Percentiles rank a stretch among this genome's conserved stretches.
phyloP scores from a whole-genome alignment of 2,797 vertebrate genomes.

The Jordanella pulchra region DNA sequence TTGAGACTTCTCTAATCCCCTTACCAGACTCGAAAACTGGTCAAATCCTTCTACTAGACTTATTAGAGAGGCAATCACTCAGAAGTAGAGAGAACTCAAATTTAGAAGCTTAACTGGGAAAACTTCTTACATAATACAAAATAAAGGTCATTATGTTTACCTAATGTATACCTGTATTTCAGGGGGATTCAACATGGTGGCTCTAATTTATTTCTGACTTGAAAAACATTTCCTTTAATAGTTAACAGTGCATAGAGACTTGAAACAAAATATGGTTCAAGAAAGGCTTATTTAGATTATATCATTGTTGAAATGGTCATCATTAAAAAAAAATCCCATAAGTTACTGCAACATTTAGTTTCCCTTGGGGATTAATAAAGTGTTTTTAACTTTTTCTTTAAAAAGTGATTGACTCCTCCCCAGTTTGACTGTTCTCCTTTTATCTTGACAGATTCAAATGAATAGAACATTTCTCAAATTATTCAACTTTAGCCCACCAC shows the following conservation, averaged over 20 bases:
- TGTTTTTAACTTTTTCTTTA: no score
- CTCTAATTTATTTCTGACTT: background rate
- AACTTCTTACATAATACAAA: background rate
- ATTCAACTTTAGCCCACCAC: slow-evolving; percentile 55
- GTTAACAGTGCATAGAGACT: background rate
- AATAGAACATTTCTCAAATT: slow-evolving; percentile 64
- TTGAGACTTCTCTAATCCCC: background rate
- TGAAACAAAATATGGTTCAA: background rate
- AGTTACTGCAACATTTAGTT: no score
- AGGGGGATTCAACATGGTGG: background rate
- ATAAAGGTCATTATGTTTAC: background rate
- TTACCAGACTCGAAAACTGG: background rate
- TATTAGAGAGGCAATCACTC: no score
- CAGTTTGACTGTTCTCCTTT: slow-evolving; percentile 9
- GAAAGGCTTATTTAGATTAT: background rate
- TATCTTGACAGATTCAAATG: slow-evolving; percentile 68
- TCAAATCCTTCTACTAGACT: background rate
- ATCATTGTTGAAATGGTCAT: background rate
- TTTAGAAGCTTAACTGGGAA: background rate
- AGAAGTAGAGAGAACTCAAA: background rate
- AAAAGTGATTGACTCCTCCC: background rate
- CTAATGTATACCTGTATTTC: background rate
- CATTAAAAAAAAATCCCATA: background rate
- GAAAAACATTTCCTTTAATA: background rate
- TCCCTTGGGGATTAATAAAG: no score